These are phyloP conservation scores for Harpalus rubripes DNA, from an alignment of 2,888 invertebrate genomes.

Conservation along the genomic window DNA sequence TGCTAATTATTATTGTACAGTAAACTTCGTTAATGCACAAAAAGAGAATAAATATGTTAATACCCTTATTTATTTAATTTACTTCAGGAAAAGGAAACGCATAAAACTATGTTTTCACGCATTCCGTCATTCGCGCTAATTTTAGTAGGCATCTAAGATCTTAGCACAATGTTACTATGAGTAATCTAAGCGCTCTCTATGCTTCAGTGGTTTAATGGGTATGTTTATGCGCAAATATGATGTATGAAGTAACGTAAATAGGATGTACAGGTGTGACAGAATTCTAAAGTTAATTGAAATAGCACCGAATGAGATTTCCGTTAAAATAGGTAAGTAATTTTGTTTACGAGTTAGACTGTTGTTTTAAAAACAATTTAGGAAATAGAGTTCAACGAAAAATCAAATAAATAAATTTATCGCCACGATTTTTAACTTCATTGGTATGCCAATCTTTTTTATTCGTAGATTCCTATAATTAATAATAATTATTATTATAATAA, in stretches of 20 bases:
- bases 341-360: too few relatives aligned
- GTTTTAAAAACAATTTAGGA: too few relatives aligned
- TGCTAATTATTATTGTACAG: too few relatives aligned
- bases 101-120: conserved; percentile 27
- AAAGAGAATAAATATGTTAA: background rate
- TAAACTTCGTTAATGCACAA: too few relatives aligned
- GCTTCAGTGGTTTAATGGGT: conserved; percentile 9
- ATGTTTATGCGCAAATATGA: conserved; percentile 18
- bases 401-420: background rate
- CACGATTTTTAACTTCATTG: background rate
- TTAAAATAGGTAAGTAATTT: too few relatives aligned
- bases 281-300: too few relatives aligned
- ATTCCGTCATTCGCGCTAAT: background rate
- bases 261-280: too few relatives aligned
- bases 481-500: too few relatives aligned
- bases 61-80: conserved; percentile 17
- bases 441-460: too few relatives aligned
- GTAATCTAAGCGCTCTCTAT: background rate
- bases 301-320: too few relatives aligned
- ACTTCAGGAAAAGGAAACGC: conserved; percentile 10
- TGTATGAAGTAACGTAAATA: background rate
- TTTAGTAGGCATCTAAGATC: background rate
- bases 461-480: too few relatives aligned
- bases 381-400: too few relatives aligned
- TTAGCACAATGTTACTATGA: background rate